Conservation (phyloP, 2,888 invertebrate genomes). For the Adelphocoris suturalis region DNA sequence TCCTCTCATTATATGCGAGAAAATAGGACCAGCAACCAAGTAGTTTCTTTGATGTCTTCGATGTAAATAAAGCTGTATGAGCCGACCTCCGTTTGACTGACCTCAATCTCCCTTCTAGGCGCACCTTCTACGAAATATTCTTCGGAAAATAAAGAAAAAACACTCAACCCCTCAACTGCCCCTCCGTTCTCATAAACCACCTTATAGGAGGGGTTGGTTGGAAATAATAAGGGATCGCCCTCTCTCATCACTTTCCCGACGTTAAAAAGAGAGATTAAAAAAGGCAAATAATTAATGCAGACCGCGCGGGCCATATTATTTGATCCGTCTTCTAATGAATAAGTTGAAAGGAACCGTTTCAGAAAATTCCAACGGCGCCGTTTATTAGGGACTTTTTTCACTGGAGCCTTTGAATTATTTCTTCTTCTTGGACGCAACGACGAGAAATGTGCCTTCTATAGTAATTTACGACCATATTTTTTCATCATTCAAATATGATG, state of each 20-base stretch:
- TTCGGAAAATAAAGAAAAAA: not conserved
- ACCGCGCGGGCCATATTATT: slow-evolving; percentile 9
- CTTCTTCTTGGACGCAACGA: not conserved
- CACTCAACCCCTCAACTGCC: not conserved
- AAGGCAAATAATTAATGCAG: slow-evolving; percentile 17
- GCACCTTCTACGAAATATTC: not conserved
- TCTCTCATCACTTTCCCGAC: not conserved
- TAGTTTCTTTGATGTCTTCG: too few relatives aligned
- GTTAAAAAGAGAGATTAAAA: not conserved
- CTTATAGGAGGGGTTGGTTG: not conserved
- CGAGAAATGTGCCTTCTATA: not conserved
- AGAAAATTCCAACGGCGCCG: not conserved
- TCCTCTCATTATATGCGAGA: too few relatives aligned
- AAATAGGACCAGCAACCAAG: too few relatives aligned
- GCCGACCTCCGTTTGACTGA: not conserved
- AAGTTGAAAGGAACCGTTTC: slow-evolving; percentile 19
- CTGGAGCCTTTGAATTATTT: not conserved
- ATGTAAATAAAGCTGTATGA: too few relatives aligned
- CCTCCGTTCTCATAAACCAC: not conserved
- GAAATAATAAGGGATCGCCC: slow-evolving; percentile 10
- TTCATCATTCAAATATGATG: not conserved
- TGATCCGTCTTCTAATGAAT: slow-evolving; percentile 34
- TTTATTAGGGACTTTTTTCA: not conserved
- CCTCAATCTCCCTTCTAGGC: not conserved
- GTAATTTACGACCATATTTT: slow-evolving; percentile 34